Percentiles rank a stretch among this genome's conserved stretches.
Evolutionary conservation across 2,113 vertebrate species (phyloP).

Genomic region (Rattus rattus): DNA sequence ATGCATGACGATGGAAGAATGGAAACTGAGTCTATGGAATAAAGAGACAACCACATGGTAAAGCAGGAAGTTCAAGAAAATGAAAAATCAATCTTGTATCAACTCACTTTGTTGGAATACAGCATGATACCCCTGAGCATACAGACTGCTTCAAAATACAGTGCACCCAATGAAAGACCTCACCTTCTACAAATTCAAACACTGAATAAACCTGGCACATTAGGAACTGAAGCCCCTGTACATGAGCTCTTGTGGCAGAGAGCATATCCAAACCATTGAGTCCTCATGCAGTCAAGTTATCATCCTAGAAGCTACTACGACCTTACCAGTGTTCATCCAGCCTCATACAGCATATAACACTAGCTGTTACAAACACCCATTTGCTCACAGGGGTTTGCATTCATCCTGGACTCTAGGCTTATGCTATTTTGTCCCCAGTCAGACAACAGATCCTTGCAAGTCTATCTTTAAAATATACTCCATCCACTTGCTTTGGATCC

Average conservation of each 20-base stretch:
- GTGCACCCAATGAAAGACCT: not conserved
- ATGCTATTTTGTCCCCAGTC: not conserved
- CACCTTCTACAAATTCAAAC: not conserved
- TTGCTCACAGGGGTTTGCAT: accelerated
- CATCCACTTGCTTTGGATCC: no score
- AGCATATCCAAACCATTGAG: not conserved
- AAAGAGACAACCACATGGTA: no score
- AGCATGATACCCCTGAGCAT: not conserved
- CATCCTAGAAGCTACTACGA: not conserved
- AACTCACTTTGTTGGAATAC: not conserved
- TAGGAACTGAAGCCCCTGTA: not conserved
- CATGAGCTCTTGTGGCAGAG: not conserved
- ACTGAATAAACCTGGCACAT: not conserved
- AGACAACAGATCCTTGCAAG: no score
- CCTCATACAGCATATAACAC: not conserved
- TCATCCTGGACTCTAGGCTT: not conserved
- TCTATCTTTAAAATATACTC: not conserved
- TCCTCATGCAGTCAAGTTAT: not conserved
- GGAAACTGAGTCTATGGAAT: not conserved
- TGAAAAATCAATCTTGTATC: not conserved
- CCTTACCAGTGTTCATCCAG: accelerated
- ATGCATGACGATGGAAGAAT: not conserved
- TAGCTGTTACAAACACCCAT: no score
- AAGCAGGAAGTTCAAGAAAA: no score
- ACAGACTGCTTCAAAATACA: not conserved